Conservation (phyloP, 2,888 invertebrate genomes). For the Pseudococcus jackbeardsleyi region DNA sequence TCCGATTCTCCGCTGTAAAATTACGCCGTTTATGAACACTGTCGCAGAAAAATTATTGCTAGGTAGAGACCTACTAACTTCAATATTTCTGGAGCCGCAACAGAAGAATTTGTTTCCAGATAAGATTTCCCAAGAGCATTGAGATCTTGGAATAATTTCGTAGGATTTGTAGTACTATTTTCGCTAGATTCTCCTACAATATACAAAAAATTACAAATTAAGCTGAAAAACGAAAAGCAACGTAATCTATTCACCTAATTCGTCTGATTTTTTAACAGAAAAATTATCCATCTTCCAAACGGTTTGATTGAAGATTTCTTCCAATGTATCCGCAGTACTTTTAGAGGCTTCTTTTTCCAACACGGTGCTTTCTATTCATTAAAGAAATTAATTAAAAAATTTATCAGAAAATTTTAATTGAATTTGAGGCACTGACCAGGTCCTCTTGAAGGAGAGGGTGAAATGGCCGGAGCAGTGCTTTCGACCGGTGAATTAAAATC, state of each 20-base stretch:
- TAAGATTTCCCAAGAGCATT: constrained; percentile 60
- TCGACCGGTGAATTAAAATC: constrained; percentile 72
- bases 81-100: neutral
- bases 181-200: constrained; percentile 4
- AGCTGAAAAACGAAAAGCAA: neutral
- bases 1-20: constrained; percentile 5
- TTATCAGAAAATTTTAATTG: constrained; percentile 68
- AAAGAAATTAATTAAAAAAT: no score
- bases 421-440: constrained; percentile 44
- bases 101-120: constrained; percentile 1
- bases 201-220: neutral
- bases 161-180: neutral
- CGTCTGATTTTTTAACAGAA: constrained; percentile 5
- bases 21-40: neutral
- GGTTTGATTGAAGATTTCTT: constrained; percentile 72
- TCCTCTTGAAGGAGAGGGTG: constrained; percentile 49
- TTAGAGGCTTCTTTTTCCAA: constrained; percentile 65
- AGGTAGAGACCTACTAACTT: neutral
- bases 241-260: neutral
- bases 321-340: constrained; percentile 72
- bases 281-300: constrained; percentile 65
- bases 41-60: neutral
- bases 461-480: constrained; percentile 67
- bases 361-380: neutral
- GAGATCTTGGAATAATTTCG: constrained; percentile 65